Evolutionary conservation across 2,888 invertebrate genomes (phyloP).

Genomic region (Pheosia gnoma): DNA sequence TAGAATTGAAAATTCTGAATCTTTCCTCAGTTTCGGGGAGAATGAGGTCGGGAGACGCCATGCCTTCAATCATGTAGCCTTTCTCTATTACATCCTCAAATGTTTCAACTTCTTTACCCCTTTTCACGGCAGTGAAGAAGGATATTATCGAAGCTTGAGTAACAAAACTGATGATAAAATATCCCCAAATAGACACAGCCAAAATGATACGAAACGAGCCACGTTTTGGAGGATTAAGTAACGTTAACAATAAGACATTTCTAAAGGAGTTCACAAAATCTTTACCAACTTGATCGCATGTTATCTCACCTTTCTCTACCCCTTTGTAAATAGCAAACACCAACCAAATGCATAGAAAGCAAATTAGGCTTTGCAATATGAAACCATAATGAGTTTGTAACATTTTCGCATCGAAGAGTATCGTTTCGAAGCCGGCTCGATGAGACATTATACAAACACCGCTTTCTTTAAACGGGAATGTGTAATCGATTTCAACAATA

Average conservation of each 20-base stretch:
- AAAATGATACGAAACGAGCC: constrained; percentile 65
- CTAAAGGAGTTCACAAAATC: constrained; percentile 68
- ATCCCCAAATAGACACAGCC: constrained; percentile 67
- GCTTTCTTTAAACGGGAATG: constrained; percentile 64
- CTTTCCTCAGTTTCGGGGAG: constrained; percentile 68
- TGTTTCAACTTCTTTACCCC: constrained; percentile 72
- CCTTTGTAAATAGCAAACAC: constrained; percentile 59
- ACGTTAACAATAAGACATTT: constrained; percentile 57
- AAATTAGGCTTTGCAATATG: constrained; percentile 46
- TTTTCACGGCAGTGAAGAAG: constrained; percentile 68
- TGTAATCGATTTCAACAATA: constrained; percentile 63
- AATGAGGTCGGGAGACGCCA: constrained; percentile 72
- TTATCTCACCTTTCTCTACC: constrained; percentile 47
- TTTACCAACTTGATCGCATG: constrained; percentile 66
- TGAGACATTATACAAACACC: constrained; percentile 70
- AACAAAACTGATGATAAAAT: constrained; percentile 70
- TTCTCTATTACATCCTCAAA: constrained; percentile 72
- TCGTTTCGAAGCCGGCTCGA: constrained; percentile 66
- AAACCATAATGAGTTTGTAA: constrained; percentile 44
- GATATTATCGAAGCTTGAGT: constrained; percentile 75
- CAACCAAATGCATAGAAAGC: constrained; percentile 67
- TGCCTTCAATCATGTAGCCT: constrained; percentile 69
- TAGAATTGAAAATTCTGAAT: constrained; percentile 62
- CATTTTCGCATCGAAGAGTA: constrained; percentile 58
- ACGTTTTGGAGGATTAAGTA: constrained; percentile 60